Evolutionary conservation across 2,113 vertebrate species (phyloP).

Genomic region (Oxyruncus cristatus): DNA sequence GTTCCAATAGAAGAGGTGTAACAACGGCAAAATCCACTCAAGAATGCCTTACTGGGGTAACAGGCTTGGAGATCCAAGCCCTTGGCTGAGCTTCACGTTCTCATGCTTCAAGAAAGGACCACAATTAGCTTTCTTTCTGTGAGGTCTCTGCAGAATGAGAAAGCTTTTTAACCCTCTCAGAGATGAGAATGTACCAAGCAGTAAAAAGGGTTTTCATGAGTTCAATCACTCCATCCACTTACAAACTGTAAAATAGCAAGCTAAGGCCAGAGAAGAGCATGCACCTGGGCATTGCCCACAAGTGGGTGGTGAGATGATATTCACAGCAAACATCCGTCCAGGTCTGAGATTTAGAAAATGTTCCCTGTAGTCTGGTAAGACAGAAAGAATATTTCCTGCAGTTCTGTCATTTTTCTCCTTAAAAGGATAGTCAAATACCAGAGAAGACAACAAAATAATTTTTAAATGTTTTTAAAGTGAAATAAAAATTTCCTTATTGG

Average conservation of each 20-base stretch:
- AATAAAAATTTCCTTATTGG: background rate
- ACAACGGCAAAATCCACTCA: background rate
- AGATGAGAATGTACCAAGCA: background rate
- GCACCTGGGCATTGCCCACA: rapidly evolving
- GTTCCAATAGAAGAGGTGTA: background rate
- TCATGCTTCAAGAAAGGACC: background rate
- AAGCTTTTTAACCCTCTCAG: background rate
- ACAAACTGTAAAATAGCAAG: background rate
- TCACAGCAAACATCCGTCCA: rapidly evolving
- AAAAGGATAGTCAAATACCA: background rate
- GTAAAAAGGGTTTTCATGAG: background rate
- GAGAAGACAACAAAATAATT: background rate
- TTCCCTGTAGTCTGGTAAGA: background rate
- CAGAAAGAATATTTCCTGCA: background rate
- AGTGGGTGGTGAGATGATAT: rapidly evolving
- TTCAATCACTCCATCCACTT: background rate
- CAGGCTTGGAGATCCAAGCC: background rate
- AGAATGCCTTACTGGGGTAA: background rate
- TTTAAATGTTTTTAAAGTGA: background rate
- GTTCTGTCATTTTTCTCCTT: background rate
- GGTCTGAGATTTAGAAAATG: background rate
- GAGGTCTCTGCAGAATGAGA: background rate
- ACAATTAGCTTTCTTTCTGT: background rate
- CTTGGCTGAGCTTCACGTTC: background rate
- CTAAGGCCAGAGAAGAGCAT: background rate